Base-by-base conservation (phyloP, 2,113 vertebrate species). In the human region DNA sequence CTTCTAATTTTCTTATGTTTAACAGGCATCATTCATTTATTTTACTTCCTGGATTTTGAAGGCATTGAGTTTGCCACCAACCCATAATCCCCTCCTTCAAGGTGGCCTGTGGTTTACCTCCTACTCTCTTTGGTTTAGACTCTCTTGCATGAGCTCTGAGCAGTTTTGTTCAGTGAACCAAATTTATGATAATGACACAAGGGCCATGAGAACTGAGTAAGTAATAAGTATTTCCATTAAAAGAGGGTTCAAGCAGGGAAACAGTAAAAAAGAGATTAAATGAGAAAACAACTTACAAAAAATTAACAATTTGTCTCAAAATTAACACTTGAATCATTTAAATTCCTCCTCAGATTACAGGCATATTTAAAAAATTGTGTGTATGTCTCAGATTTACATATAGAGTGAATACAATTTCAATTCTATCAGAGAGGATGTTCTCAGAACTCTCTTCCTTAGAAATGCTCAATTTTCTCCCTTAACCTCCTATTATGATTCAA, bases 341-440 rank as follows among this genome's bases (percentile, higher is more conserved):
- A 95, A 95, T 79, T 86, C 25, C 32, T 93, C 68, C 80, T 89
- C 45, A 95, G 16, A 75, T 45, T 8, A 82, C 9, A n/a, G 23
- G 17, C 1, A 17, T 80, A 90, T 89, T 94, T 6, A 17, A 50
- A 43, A 68, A 90, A 40, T 45, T 38, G 30, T 66, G 3, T 76
- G 4, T 84, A 52, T 45, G 13, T 91, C 30, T 97, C 79, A 95
- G 30, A 72, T 86, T 95, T 82, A 75, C 52, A 70, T 80, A 89
- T 4, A 66, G 50, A 96, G 61, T 38, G n/a, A 85, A 59, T 61
- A 88, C 80, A 55, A 81, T 38, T 55, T 91, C 83, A 70, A 1
- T 95, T 84, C 27, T 93, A 3, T 89, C 40, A 27, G 48, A 64
- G 66, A 95, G 30, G 52, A 50, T 64, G 32, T 87, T 52, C 57